Evolutionary conservation across 2,888 invertebrate genomes (phyloP).

Genomic region (Arge pagana): DNA sequence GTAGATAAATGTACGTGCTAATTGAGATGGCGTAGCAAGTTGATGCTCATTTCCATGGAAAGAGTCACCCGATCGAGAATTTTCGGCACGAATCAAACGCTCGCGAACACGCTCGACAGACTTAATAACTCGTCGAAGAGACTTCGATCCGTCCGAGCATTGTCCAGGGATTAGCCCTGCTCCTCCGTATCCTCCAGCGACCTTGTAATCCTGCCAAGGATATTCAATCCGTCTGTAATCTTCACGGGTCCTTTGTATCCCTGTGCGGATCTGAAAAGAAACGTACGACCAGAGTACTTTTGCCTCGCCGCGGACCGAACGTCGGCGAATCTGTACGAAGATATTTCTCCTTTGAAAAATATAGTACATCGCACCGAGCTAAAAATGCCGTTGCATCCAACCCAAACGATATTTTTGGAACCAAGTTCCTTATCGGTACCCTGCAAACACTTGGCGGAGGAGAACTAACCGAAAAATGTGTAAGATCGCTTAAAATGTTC

Average conservation of each 20-base stretch:
- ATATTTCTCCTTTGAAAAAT: not conserved
- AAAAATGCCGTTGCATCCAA: too few relatives aligned
- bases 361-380: too few relatives aligned
- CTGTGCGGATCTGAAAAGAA: slow-evolving; percentile 46
- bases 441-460: too few relatives aligned
- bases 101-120: not conserved
- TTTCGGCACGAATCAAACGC: too few relatives aligned
- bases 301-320: not conserved
- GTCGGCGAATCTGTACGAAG: not conserved
- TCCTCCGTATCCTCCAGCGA: slow-evolving; percentile 34
- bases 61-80: too few relatives aligned
- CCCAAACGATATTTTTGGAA: too few relatives aligned
- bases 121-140: slow-evolving; percentile 27
- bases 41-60: too few relatives aligned
- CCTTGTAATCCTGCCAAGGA: slow-evolving; percentile 39
- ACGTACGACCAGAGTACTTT: slow-evolving; percentile 29
- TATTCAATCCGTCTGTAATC: slow-evolving; percentile 52
- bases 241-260: slow-evolving; percentile 53
- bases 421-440: too few relatives aligned
- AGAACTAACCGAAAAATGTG: too few relatives aligned
- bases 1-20: too few relatives aligned
- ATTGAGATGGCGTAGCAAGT: too few relatives aligned
- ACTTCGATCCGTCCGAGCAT: slow-evolving; percentile 28
- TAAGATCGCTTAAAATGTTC: too few relatives aligned
- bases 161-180: slow-evolving; percentile 47